A percentile compares a stretch with the other conserved stretches of the same genome.
Evolutionary conservation across 2,797 vertebrate genomes (phyloP).

Genomic region (Melanotaenia pygmaea): DNA sequence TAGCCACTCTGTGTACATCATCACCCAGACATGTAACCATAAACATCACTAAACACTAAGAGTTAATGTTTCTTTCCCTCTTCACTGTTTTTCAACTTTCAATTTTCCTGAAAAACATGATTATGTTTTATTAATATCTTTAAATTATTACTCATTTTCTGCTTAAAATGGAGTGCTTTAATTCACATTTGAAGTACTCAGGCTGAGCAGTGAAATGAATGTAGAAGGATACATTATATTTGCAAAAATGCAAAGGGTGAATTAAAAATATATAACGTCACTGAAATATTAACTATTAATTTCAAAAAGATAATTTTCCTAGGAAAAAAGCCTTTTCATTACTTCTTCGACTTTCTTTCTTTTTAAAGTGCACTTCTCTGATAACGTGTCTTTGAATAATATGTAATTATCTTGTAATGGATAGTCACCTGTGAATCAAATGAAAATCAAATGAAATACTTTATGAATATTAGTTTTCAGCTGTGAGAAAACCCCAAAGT

Average conservation of each 20-base stretch:
- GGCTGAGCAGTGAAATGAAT: conserved; percentile 79
- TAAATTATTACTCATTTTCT: conserved; percentile 89
- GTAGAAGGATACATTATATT: conserved; percentile 87
- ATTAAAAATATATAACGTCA: conserved; percentile 86
- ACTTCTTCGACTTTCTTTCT: conserved; percentile 62
- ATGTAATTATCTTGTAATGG: conserved; percentile 58
- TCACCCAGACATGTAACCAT: conserved; percentile 19
- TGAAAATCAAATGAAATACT: conserved; percentile 45
- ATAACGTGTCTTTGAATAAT: conserved; percentile 54
- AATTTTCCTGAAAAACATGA: conserved; percentile 83
- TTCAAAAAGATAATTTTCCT: conserved; percentile 83
- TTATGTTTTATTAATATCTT: conserved; percentile 87
- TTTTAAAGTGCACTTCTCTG: conserved; percentile 56
- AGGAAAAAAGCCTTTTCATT: conserved; percentile 75
- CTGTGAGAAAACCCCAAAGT: not conserved
- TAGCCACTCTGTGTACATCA: conserved; percentile 8
- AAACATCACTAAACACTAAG: conserved; percentile 59
- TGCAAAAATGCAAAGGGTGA: conserved; percentile 85
- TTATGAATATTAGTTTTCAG: conserved; percentile 45
- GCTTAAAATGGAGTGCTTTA: conserved; percentile 86
- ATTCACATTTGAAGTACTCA: conserved; percentile 88
- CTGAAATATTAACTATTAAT: conserved; percentile 88
- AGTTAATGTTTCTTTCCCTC: conserved; percentile 53
- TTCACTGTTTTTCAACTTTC: conserved; percentile 81
- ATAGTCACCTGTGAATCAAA: conserved; percentile 57